Conservation (phyloP, 2,888 invertebrate species). For the Mesoligia furuncula region DNA sequence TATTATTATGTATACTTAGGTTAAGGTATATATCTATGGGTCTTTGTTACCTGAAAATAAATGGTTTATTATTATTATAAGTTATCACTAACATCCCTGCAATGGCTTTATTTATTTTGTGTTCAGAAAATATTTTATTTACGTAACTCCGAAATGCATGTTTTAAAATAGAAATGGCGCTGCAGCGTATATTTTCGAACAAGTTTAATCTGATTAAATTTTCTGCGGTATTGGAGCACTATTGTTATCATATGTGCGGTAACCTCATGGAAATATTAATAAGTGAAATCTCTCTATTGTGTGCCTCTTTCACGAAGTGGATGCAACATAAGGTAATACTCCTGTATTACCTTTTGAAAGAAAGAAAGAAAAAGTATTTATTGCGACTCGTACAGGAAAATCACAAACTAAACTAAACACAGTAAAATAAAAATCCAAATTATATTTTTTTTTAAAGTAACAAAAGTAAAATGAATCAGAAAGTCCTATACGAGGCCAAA, state of each 20-base stretch:
- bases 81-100: background rate
- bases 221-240: background rate
- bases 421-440: too few species aligned
- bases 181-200: background rate
- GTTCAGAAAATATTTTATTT: background rate
- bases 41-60: too few species aligned
- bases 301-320: background rate
- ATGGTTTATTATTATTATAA: too few species aligned
- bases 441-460: too few species aligned
- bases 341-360: too few species aligned
- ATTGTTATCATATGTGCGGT: background rate
- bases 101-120: background rate
- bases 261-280: background rate
- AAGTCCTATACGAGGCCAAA: too few species aligned
- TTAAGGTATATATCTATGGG: too few species aligned
- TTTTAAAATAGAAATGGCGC: slow-evolving; percentile 10
- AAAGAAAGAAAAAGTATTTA: too few species aligned
- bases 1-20: too few species aligned
- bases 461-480: too few species aligned
- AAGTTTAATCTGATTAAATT: slow-evolving; percentile 21
- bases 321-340: background rate
- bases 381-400: too few species aligned
- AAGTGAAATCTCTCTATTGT: background rate
- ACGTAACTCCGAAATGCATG: background rate
- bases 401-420: too few species aligned